These are phyloP conservation scores for Listronotus oregonensis DNA, from an alignment of 1,140 invertebrate species.

Conservation along the genomic window DNA sequence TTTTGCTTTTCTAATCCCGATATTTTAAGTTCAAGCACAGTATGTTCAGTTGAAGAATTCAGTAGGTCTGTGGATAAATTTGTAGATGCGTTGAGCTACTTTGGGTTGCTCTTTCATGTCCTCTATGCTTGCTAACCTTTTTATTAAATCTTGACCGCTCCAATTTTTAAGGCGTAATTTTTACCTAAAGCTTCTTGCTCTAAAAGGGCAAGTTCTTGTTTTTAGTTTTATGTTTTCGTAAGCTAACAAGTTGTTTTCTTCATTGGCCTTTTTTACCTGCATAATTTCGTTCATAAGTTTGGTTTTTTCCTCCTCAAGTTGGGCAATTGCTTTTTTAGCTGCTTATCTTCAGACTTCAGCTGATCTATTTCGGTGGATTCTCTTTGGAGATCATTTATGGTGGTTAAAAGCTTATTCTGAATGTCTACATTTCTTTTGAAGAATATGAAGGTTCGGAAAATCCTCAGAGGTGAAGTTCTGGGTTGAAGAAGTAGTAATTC, in stretches of 20 bases:
- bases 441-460: neutral
- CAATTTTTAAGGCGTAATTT: neutral
- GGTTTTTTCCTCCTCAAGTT: constrained; percentile 24
- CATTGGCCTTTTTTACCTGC: constrained; percentile 20
- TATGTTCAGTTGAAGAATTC: constrained; percentile 17
- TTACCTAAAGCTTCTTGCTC: neutral
- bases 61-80: neutral
- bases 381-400: constrained; percentile 15
- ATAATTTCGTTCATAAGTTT: constrained; percentile 13
- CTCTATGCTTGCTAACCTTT: constrained; percentile 18
- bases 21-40: constrained; percentile 20
- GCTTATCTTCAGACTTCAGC: constrained; percentile 16
- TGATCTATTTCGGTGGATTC: constrained; percentile 5
- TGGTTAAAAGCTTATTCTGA: constrained; percentile 3
- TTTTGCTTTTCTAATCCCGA: constrained; percentile 19
- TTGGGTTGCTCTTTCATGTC: constrained; percentile 1
- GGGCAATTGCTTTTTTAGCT: constrained; percentile 12
- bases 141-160: constrained; percentile 11
- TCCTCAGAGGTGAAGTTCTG: neutral
- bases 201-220: constrained; percentile 17
- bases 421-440: constrained; percentile 15
- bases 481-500: constrained; percentile 10
- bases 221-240: constrained; percentile 17
- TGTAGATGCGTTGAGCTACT: constrained; percentile 4
- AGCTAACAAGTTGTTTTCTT: constrained; percentile 17